These are phyloP conservation scores for Podarcis siculus DNA, from an alignment of 2,797 vertebrate genomes.

Conservation along the genomic window DNA sequence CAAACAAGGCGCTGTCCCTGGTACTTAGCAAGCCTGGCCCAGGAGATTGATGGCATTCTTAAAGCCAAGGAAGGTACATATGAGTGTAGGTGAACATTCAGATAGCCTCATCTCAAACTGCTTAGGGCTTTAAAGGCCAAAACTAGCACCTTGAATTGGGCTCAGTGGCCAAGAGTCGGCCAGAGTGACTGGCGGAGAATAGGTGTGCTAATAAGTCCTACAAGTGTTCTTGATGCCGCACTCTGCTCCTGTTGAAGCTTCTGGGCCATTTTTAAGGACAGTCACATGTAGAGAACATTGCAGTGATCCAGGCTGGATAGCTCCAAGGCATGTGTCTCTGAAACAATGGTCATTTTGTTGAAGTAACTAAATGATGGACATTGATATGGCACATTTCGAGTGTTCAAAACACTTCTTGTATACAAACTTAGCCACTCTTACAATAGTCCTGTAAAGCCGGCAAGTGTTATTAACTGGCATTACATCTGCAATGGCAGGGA, in stretches of 20 bases:
- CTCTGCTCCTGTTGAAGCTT: too few species aligned
- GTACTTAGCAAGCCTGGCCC: neutral
- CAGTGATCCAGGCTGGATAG: too few species aligned
- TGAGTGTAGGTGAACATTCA: neutral
- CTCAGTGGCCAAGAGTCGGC: neutral
- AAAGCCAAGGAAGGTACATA: neutral
- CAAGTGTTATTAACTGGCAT: neutral
- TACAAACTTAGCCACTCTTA: neutral
- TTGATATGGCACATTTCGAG: neutral
- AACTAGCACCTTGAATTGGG: neutral
- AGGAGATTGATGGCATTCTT: neutral
- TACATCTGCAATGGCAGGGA: neutral
- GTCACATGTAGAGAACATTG: too few species aligned
- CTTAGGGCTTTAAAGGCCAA: neutral
- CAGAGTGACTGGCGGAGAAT: neutral
- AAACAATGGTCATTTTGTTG: too few species aligned
- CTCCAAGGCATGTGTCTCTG: too few species aligned
- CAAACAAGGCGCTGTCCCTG: neutral
- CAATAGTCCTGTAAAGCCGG: neutral
- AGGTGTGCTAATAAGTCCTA: neutral
- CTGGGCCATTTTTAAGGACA: too few species aligned
- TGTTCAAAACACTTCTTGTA: neutral
- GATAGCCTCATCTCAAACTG: neutral
- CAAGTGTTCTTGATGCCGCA: too few species aligned
- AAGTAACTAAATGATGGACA: neutral